These are phyloP conservation scores for Burhinus oedicnemus DNA, from an alignment of 2,113 vertebrate species.

Conservation along the genomic window DNA sequence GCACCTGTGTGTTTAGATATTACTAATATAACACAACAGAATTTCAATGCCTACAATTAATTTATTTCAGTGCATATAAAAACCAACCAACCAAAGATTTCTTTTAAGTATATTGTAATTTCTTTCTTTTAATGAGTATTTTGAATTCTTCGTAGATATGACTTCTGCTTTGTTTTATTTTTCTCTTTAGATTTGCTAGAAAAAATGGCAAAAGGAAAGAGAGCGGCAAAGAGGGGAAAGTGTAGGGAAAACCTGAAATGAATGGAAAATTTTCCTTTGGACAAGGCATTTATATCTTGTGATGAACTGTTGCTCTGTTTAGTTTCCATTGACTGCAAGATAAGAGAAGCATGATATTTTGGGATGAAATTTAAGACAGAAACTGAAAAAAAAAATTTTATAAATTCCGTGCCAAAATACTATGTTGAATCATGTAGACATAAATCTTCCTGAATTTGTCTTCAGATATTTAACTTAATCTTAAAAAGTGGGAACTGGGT, in stretches of 20 bases:
- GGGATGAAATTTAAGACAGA: neutral
- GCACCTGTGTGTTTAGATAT: neutral
- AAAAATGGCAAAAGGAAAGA: neutral
- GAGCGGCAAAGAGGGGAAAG: neutral
- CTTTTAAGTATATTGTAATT: neutral
- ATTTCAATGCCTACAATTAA: neutral
- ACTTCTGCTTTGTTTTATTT: neutral
- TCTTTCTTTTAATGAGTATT: neutral
- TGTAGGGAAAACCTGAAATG: neutral
- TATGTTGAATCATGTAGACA: neutral
- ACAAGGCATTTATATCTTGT: neutral
- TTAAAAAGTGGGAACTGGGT: accelerated
- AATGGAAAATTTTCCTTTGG: neutral
- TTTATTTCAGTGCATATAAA: neutral
- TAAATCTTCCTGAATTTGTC: neutral
- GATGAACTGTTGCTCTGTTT: neutral
- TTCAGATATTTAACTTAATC: neutral
- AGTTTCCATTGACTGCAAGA: neutral
- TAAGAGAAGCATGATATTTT: neutral
- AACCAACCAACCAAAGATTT: neutral
- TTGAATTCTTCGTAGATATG: neutral
- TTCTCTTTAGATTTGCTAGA: neutral
- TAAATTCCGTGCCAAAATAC: neutral
- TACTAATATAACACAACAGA: neutral
- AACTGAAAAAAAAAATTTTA: neutral